phyloP scores from a whole-genome alignment of 1,140 invertebrate species.

The Ceratosolen solmsi region DNA sequence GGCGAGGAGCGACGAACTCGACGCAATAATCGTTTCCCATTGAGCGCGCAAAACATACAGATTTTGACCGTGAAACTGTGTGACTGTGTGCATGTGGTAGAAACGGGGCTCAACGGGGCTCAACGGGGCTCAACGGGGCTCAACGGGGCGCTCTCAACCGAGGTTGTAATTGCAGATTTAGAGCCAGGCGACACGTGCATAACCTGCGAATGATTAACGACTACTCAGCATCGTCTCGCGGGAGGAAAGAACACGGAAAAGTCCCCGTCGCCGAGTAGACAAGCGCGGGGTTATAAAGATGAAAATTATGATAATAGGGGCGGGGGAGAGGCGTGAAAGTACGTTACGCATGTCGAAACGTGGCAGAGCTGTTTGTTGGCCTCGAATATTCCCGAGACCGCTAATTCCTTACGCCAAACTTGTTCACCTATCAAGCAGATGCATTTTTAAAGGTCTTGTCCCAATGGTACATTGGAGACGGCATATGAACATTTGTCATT shows the following conservation, averaged over 20 bases:
- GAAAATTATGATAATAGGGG: conserved; percentile 57
- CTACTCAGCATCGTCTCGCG: conserved; percentile 57
- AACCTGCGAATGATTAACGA: conserved; percentile 67
- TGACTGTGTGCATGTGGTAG: not conserved
- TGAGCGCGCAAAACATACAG: not conserved
- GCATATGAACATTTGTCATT: conserved; percentile 28
- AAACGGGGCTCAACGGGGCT: no score
- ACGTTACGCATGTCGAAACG: not conserved
- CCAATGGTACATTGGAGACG: not conserved
- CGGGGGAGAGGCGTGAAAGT: not conserved
- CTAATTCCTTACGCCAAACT: conserved; percentile 26
- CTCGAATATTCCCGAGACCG: conserved; percentile 11
- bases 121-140: no score
- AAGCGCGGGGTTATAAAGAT: conserved; percentile 54
- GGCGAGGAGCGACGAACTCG: no score
- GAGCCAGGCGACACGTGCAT: conserved; percentile 59
- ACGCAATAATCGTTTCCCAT: no score
- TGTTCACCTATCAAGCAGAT: not conserved
- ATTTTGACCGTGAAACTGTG: not conserved
- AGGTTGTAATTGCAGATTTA: conserved; percentile 63
- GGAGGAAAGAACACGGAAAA: conserved; percentile 58
- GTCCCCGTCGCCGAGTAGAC: conserved; percentile 3
- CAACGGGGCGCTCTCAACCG: conserved; percentile 15
- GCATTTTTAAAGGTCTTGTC: conserved; percentile 34
- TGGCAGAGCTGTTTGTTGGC: not conserved